Evolutionary conservation across 2,113 vertebrate species (phyloP).

Genomic region (Cyanoliseus patagonus): DNA sequence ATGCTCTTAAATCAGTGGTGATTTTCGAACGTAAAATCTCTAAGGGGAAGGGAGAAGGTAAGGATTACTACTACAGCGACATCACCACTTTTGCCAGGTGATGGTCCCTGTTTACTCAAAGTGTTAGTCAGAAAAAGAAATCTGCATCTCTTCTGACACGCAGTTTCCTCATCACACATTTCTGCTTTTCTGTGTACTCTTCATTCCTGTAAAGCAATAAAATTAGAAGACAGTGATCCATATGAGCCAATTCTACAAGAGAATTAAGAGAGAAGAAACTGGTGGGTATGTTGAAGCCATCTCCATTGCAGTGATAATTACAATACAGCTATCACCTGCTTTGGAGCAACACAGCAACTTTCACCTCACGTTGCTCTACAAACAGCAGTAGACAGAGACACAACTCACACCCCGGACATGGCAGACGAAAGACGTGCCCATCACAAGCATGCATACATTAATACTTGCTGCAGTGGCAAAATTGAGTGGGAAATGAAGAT

Average conservation of each 20-base stretch:
- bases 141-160: neutral
- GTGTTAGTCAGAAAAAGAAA: neutral
- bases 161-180: neutral
- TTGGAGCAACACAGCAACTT: rapidly evolving
- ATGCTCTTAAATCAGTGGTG: neutral
- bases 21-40: neutral
- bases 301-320: neutral
- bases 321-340: neutral
- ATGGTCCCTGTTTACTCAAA: neutral
- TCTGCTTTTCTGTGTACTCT: neutral
- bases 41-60: neutral
- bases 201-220: neutral
- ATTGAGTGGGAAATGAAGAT: neutral
- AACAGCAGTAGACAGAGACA: rapidly evolving
- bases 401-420: neutral
- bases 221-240: neutral
- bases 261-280: neutral
- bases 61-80: neutral
- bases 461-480: neutral
- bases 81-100: neutral
- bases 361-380: neutral
- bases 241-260: neutral
- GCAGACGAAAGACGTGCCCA: neutral
- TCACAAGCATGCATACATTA: neutral
- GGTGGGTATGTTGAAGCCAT: neutral